Evolutionary conservation across 2,113 vertebrate species (phyloP), one percentile per base, ranked within the genome.

Genomic region (Barnardius zonarius): DNA sequence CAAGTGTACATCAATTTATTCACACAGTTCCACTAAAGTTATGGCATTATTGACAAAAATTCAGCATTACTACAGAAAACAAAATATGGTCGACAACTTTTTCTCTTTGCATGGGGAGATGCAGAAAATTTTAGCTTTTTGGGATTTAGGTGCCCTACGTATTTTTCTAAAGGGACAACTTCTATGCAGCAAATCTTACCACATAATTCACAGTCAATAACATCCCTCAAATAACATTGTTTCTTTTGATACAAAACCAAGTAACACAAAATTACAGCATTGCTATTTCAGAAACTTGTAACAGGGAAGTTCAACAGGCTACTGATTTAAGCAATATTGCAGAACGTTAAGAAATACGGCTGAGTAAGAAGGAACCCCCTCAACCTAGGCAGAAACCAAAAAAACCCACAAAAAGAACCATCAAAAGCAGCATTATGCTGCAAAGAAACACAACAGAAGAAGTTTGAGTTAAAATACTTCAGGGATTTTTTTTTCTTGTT

Each of bases 351-450:
- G 35, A 61, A 57, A 55, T 7, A 48, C 0, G 0, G 19, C 41
- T 12, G 16, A 61, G 9, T 52, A n/a, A 90, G 49, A 54, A 74
- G 25, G 11, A 90, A 74, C 11, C 14, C 55, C 12, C 11, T n/a
- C 68, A 62, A 82, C 20, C 28, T 51, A 61, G 22, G 24, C 23
- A 59, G 57, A 59, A 59, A 24, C 15, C 39, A 41, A 19, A 75
- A 52, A 31, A 28, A 0, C 0, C 1, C 2, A n/a, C 13, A 35
- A 10, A 35, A 24, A 13, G n/a, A 59, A 59, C 57, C 33, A 59
- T 3, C 4, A 49, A 79, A 92, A 43, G 16, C 7, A 85, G 35
- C 12, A n/a, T 33, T 62, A 62, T 1, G 3, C 44, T 73, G 68
- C 15, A 69, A 49, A 91, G 35, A 9, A 33, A 66, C 41, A 84